These are phyloP conservation scores for Parus major DNA, from an alignment of 2,113 vertebrate species.

Conservation along the genomic window DNA sequence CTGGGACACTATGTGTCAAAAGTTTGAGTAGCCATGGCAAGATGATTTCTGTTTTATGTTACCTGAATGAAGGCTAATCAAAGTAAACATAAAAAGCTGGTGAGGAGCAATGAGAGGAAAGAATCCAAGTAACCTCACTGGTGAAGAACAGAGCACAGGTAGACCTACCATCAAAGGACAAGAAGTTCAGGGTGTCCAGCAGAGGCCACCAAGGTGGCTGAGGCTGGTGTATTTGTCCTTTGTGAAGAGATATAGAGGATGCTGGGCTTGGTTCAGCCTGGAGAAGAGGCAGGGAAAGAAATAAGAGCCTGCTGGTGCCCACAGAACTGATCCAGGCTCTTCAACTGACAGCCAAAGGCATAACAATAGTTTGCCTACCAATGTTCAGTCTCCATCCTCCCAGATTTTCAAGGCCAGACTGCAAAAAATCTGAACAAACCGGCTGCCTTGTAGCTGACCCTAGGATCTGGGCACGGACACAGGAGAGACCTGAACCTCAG, in stretches of 20 bases:
- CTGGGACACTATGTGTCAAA: not conserved
- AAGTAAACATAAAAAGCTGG: not conserved
- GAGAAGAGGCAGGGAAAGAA: not conserved
- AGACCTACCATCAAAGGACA: not conserved
- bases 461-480: not conserved
- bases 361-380: not conserved
- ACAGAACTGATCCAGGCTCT: not conserved
- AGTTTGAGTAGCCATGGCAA: fast-evolving
- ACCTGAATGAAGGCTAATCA: not conserved
- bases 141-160: not conserved
- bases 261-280: not conserved
- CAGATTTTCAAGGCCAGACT: not conserved
- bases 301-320: not conserved
- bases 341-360: not conserved
- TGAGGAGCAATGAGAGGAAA: not conserved
- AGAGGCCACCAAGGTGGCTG: not conserved
- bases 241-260: not conserved
- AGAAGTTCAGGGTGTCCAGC: not conserved
- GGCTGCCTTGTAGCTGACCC: not conserved
- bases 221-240: not conserved
- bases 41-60: not conserved
- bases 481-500: not conserved
- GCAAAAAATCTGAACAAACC: not conserved
- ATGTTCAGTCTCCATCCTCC: not conserved
- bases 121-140: not conserved